phyloP scores from a whole-genome alignment of 2,797 vertebrate genomes.

The Acanthopagrus latus region DNA sequence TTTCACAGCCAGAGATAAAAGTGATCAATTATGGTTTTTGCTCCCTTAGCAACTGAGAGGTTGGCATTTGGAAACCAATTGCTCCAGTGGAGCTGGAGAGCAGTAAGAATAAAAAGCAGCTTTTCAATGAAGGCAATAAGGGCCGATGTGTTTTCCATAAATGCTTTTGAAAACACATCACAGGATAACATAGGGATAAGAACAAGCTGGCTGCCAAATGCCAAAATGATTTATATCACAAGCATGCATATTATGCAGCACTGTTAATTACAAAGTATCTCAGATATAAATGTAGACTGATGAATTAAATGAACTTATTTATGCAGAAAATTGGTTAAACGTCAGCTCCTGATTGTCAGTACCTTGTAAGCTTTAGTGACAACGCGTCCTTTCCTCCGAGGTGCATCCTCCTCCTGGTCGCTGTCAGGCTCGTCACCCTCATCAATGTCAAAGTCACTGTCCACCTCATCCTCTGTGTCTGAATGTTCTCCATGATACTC shows the following conservation, averaged over 20 bases:
- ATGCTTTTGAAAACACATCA: background rate
- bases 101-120: background rate
- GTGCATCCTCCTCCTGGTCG: conserved; percentile 93
- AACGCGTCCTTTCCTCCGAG: conserved; percentile 90
- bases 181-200: background rate
- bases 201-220: background rate
- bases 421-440: conserved; percentile 96
- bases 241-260: background rate
- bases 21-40: background rate
- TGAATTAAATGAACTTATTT: background rate
- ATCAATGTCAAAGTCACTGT: conserved; percentile 97
- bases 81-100: background rate
- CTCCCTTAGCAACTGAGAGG: conserved; percentile 5
- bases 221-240: background rate
- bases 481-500: conserved; percentile 96
- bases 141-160: background rate
- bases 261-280: background rate
- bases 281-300: background rate
- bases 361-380: conserved; percentile 97
- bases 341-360: background rate
- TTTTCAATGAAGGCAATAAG: background rate
- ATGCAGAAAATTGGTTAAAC: background rate
- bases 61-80: background rate
- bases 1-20: background rate
- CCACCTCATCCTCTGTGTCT: conserved; percentile 96